phyloP scores from a whole-genome alignment of 1,140 invertebrate species.

The Nasonia vitripennis region DNA sequence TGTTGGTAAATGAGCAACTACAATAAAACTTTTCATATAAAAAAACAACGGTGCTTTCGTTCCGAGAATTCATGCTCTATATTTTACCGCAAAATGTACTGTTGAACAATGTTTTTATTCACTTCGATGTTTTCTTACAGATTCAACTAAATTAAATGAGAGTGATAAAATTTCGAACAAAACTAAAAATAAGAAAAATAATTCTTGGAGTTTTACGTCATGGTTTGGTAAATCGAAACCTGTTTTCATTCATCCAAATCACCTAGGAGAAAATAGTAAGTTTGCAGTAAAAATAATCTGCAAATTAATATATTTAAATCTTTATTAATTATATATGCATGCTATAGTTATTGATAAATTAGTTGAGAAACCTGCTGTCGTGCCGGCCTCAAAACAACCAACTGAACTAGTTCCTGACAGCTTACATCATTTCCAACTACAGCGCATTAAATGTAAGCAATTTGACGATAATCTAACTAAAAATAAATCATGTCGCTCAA shows the following conservation, averaged over 20 bases:
- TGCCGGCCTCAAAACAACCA: not conserved
- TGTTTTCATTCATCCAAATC: not conserved
- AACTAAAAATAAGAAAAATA: not conserved
- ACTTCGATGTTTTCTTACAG: not conserved
- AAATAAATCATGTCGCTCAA: constrained; percentile 21
- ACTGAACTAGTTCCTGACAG: not conserved
- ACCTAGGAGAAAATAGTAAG: not conserved
- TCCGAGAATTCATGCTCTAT: constrained; percentile 44
- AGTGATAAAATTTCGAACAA: not conserved
- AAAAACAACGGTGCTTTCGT: not conserved
- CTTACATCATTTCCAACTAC: constrained; percentile 19
- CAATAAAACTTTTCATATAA: not conserved
- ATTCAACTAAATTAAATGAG: not conserved
- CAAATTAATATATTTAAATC: not conserved
- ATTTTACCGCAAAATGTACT: not conserved
- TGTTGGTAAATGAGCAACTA: constrained; percentile 10
- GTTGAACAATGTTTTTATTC: not conserved
- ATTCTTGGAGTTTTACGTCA: not conserved
- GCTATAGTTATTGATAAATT: not conserved
- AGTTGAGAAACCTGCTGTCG: constrained; percentile 14
- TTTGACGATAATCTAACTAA: not conserved
- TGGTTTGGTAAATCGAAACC: not conserved
- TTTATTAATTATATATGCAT: not conserved
- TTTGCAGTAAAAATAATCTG: not conserved
- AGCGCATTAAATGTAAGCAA: constrained; percentile 43